Base-by-base conservation (phyloP, 2,113 vertebrate genomes). In the Condylura cristata region DNA sequence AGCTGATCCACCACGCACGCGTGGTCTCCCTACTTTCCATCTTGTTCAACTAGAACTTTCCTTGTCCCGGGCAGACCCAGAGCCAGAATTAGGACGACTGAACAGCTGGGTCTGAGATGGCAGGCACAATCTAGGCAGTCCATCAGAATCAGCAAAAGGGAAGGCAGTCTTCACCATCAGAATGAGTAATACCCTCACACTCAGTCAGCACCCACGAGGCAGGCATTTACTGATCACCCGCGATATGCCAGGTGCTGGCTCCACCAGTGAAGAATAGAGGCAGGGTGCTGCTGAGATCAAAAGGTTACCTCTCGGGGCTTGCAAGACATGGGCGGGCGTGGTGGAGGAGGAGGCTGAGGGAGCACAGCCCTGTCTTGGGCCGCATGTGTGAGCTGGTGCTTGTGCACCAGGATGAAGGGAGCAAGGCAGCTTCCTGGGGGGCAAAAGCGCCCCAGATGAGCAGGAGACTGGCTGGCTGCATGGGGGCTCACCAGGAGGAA, bases 31-130 rank as follows among this genome's bases (percentile, higher is more conserved):
- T 87, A 60, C 39, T 32, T 71, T 32, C 65, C 30, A 5, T 86
- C 94, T 70, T 89, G 12, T 76, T 87, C 48, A 70, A 86, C n/a
- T 94, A 58, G 63, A 80, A n/a, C 48, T 39, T 58, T 61, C 87
- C n/a, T 74, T 94, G 58, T 94, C 83, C 32, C 53, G 66, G 66
- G 65, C 70, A 32, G 32, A 91, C 60, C 70, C 66, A 63, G 75
- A 93, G 66, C 34, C 44, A 76, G 70, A 81, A 24, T 53, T 91
- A 0, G 20, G 37, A 70, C 76, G 32, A 24, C 34, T 78, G 86
- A n/a, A 41, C 17, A 46, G 28, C 56, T 78, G 41, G 48, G n/a
- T 86, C 44, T 83, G 70, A 89, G 41, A 41, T 61, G 63, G 68
- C 18, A 51, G 66, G 68, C 65, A 24, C 51, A 68, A 90, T 86